These are phyloP conservation scores for Caracal caracal DNA, from an alignment of 2,113 vertebrate genomes.

Conservation along the genomic window DNA sequence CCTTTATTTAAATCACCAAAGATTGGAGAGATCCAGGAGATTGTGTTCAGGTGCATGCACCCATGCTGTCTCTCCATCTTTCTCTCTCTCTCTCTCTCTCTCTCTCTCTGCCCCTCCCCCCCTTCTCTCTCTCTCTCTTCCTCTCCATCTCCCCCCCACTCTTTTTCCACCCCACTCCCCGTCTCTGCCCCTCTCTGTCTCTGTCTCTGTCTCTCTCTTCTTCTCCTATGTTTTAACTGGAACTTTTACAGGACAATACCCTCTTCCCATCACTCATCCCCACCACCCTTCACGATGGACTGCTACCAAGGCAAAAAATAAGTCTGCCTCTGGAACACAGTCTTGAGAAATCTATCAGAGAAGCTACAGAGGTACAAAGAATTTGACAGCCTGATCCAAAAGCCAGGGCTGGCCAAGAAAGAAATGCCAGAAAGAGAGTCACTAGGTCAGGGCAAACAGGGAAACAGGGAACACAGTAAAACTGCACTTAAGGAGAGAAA, in stretches of 20 bases:
- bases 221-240: not conserved
- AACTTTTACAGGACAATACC: not conserved
- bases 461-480: not conserved
- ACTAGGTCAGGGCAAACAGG: not conserved
- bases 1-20: not conserved
- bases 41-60: not conserved
- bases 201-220: not conserved
- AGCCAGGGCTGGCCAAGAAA: not conserved
- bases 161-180: not conserved
- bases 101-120: not conserved
- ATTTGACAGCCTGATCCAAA: not conserved
- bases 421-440: not conserved
- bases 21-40: not conserved
- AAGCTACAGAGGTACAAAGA: not conserved
- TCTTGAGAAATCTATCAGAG: not conserved
- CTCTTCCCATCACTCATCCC: not conserved
- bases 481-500: not conserved
- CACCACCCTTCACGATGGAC: not conserved
- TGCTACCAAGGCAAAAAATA: not conserved
- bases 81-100: not conserved
- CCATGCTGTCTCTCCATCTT: too few species aligned
- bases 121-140: not conserved
- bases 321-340: not conserved
- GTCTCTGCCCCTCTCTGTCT: too few species aligned
- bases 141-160: too few species aligned